A percentile compares a stretch with the other conserved stretches of the same genome.
Evolutionary conservation across 2,888 invertebrate genomes (phyloP).

Genomic region (Doris montereyensis): DNA sequence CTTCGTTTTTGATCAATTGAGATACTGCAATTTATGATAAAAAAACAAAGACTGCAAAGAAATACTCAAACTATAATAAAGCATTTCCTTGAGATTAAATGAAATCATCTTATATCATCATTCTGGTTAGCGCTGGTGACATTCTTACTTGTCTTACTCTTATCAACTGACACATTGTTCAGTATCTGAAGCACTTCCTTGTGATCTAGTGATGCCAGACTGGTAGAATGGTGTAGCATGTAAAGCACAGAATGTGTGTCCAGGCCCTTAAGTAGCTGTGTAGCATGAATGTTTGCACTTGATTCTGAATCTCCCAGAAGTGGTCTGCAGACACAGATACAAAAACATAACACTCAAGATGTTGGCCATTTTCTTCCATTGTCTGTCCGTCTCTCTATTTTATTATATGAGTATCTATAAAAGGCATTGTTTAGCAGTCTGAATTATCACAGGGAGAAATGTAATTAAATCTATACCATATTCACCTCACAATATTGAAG

Average conservation of each 20-base stretch:
- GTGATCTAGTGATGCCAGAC: slow-evolving; percentile 58
- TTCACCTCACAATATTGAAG: too few species aligned
- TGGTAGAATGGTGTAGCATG: slow-evolving; percentile 64
- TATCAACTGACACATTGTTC: slow-evolving; percentile 48
- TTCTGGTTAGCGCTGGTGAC: too few species aligned
- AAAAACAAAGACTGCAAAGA: neutral
- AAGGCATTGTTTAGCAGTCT: too few species aligned
- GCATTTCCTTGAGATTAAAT: too few species aligned
- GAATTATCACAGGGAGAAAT: too few species aligned
- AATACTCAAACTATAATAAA: neutral
- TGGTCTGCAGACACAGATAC: slow-evolving; percentile 41
- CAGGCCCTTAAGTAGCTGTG: slow-evolving; percentile 61
- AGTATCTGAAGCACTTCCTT: slow-evolving; percentile 63
- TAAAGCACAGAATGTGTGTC: slow-evolving; percentile 68
- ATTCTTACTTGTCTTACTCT: slow-evolving; percentile 32
- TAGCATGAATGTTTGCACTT: slow-evolving; percentile 47
- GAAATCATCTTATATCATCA: too few species aligned
- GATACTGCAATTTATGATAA: neutral
- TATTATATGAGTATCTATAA: too few species aligned
- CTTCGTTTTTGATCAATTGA: too few species aligned
- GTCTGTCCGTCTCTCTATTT: too few species aligned
- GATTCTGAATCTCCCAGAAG: slow-evolving; percentile 41
- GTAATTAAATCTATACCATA: too few species aligned
- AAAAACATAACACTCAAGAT: too few species aligned
- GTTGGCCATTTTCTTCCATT: too few species aligned